Evolutionary conservation across 1,140 invertebrate genomes (phyloP), one percentile per base, ranked within the genome.

Genomic region (Augochlora pura): DNA sequence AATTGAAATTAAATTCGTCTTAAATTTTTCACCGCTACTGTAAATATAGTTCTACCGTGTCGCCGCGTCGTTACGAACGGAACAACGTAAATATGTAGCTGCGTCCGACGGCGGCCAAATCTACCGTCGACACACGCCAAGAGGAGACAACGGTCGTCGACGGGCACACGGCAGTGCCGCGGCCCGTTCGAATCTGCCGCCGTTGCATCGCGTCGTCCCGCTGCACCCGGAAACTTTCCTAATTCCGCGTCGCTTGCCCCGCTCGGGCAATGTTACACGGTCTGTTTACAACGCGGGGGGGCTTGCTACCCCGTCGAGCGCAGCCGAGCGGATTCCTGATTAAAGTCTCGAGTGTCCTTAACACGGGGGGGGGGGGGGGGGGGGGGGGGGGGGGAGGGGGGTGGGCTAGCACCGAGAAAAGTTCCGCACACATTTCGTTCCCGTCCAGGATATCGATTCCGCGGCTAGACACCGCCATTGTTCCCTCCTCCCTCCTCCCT

Each of bases 311-410:
- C 23, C 27, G 27, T 63, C 60, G 27, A 38, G 60, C 7, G 16
- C 60, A 38, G 60, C 60, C 27, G 60, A 63, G 32, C 60, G 60
- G 27, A 38, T 38, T 63, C 60, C 60, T 32, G 60, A 63, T 63
- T 63, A 63, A 63, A 63, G 60, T 63, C 60, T 38, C 60, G 60
- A 63, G 60, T 63, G 27, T 63, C 60, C 60, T 63, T 38, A 38
- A 63, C 60, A 63, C 60, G n/a, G n/a, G n/a, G n/a, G n/a, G n/a
- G n/a, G n/a, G n/a, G n/a, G n/a, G n/a, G n/a, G n/a, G n/a, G n/a
- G n/a, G n/a, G n/a, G n/a, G n/a, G n/a, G n/a, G n/a, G n/a, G n/a
- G n/a, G n/a, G n/a, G n/a, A n/a, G n/a, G n/a, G n/a, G n/a, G n/a
- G n/a, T n/a, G n/a, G n/a, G 60, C 16, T 18, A 16, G n/a, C 60